Percentiles rank a stretch among this genome's conserved stretches.
Conservation (phyloP, 2,888 invertebrate species). For the Neocrepidodera transversa region DNA sequence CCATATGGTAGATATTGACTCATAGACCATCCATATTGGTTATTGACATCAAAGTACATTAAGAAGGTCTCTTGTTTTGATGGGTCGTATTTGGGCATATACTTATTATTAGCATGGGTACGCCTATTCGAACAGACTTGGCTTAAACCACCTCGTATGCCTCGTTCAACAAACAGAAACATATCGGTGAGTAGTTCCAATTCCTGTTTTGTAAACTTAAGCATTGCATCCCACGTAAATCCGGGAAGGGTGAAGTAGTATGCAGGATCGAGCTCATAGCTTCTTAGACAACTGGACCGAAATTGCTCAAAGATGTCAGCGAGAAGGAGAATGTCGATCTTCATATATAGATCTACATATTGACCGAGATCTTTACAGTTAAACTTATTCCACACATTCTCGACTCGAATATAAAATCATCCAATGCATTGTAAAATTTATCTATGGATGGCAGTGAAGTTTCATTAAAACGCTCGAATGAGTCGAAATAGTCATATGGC, state of each 20-base stretch:
- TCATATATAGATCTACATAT: slow-evolving; percentile 39
- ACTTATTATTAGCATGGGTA: slow-evolving; percentile 29
- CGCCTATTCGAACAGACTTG: not conserved
- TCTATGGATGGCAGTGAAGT: slow-evolving; percentile 36
- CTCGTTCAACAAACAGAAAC: too few species aligned
- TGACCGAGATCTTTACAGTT: slow-evolving; percentile 33
- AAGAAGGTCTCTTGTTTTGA: slow-evolving; percentile 41
- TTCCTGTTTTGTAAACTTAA: too few species aligned
- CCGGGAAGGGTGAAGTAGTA: not conserved
- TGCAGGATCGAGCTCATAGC: slow-evolving; percentile 53
- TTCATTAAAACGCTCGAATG: slow-evolving; percentile 36
- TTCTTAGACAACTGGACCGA: slow-evolving; percentile 31
- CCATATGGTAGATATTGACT: slow-evolving; percentile 44
- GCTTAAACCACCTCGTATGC: too few species aligned
- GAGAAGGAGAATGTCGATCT: slow-evolving; percentile 29
- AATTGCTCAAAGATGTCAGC: slow-evolving; percentile 29
- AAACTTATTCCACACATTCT: slow-evolving; percentile 33
- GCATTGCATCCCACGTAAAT: too few species aligned
- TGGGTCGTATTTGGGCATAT: slow-evolving; percentile 46
- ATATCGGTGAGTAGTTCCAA: too few species aligned
- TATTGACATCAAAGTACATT: slow-evolving; percentile 38
- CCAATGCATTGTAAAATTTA: slow-evolving; percentile 28
- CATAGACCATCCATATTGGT: slow-evolving; percentile 43
- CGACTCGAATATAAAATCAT: slow-evolving; percentile 13
- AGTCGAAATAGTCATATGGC: slow-evolving; percentile 48